Percentiles rank a stretch among this genome's conserved stretches.
These are phyloP conservation scores for Ceraclea dissimilis DNA, from an alignment of 2,888 invertebrate genomes.

Conservation along the genomic window DNA sequence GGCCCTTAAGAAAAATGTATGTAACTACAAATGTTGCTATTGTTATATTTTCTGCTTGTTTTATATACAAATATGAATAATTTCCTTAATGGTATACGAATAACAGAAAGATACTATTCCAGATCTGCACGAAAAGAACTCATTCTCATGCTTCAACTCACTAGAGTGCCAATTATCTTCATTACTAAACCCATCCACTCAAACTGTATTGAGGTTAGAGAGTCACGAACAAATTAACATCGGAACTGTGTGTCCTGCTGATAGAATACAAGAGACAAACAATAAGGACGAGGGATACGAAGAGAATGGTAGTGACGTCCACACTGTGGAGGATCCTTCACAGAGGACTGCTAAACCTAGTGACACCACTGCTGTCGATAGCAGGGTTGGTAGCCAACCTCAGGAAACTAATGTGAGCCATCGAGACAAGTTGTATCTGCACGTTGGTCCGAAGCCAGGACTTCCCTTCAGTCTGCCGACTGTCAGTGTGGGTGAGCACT, in stretches of 20 bases:
- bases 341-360: background rate
- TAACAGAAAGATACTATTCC: background rate
- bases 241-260: background rate
- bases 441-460: conserved; percentile 36
- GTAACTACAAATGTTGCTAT: no score
- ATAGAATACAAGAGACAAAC: background rate
- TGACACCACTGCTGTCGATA: background rate
- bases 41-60: no score
- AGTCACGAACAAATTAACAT: background rate
- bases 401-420: background rate
- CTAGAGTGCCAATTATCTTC: conserved; percentile 18
- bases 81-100: background rate
- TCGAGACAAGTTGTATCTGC: conserved; percentile 16
- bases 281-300: background rate
- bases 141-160: conserved; percentile 12
- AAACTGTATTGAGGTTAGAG: conserved; percentile 9
- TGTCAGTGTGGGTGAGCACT: conserved; percentile 66
- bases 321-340: background rate
- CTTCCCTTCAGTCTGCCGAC: conserved; percentile 63
- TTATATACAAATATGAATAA: no score
- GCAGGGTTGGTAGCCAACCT: background rate
- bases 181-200: conserved; percentile 11
- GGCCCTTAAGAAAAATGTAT: no score
- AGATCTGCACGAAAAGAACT: conserved; percentile 9
- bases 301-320: background rate